Percentiles rank a stretch among this genome's conserved stretches.
Evolutionary conservation across 2,888 invertebrate genomes (phyloP).

Genomic region (Hydroisotoma schaefferi): DNA sequence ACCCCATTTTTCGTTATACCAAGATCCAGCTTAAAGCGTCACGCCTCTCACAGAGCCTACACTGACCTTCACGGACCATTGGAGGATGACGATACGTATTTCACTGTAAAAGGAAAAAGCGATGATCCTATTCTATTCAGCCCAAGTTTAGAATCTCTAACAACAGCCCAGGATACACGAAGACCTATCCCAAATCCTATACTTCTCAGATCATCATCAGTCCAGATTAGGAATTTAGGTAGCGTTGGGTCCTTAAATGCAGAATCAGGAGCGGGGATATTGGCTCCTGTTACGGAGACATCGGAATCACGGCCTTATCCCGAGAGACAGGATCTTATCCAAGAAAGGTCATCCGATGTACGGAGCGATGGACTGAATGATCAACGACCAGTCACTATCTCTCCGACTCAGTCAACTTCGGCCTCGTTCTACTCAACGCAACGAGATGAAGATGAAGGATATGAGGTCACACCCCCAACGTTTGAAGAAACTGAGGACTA

Average conservation of each 20-base stretch:
- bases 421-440: too few species aligned
- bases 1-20: neutral
- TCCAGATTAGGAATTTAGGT: slow-evolving; percentile 21
- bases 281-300: neutral
- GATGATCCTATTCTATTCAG: slow-evolving; percentile 24
- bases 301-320: too few species aligned
- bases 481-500: too few species aligned
- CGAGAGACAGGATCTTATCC: too few species aligned
- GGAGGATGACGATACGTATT: neutral
- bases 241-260: too few species aligned
- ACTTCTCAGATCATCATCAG: slow-evolving; percentile 30
- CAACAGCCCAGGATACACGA: slow-evolving; percentile 5
- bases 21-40: slow-evolving; percentile 9
- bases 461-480: too few species aligned
- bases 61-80: slow-evolving; percentile 22
- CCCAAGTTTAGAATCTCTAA: slow-evolving; percentile 25
- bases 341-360: too few species aligned
- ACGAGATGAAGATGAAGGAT: too few species aligned
- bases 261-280: neutral
- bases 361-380: too few species aligned
- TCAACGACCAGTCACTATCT: too few species aligned
- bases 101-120: slow-evolving; percentile 16
- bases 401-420: too few species aligned
- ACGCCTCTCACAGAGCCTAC: slow-evolving; percentile 27
- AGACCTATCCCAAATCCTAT: slow-evolving; percentile 24